A percentile compares a stretch with the other conserved stretches of the same genome.
phyloP scores from a whole-genome alignment of 2,888 invertebrate genomes.

The Xestia rhomboidea region DNA sequence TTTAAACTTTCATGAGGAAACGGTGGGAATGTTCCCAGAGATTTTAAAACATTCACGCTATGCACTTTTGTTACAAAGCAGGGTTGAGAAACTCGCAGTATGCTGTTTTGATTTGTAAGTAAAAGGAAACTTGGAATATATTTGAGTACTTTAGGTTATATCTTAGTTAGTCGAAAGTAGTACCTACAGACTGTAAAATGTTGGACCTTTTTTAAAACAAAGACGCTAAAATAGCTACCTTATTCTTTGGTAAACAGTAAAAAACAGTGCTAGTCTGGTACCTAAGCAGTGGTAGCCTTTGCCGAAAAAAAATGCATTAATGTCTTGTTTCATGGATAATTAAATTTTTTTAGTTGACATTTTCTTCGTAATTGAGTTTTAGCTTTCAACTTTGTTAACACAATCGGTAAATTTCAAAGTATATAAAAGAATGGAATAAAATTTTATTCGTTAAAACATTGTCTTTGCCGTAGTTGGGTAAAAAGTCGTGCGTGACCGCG shows the following conservation, averaged over 20 bases:
- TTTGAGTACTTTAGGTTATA: not conserved
- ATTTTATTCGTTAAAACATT: no score
- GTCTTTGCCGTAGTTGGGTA: no score
- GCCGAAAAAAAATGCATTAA: not conserved
- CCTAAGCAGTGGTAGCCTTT: no score
- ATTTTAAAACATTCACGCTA: conserved; percentile 53
- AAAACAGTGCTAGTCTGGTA: no score
- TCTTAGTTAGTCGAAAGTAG: not conserved
- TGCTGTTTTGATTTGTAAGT: conserved; percentile 39
- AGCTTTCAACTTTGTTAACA: not conserved
- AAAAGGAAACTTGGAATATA: conserved; percentile 12
- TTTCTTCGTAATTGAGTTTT: not conserved
- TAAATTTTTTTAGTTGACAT: not conserved
- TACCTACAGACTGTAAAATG: not conserved
- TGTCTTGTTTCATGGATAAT: no score
- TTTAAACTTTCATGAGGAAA: conserved; percentile 54
- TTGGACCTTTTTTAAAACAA: no score
- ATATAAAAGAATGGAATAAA: no score
- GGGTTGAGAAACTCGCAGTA: conserved; percentile 38
- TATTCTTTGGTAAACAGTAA: no score
- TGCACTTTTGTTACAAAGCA: conserved; percentile 49
- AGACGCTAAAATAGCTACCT: no score
- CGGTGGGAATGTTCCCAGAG: conserved; percentile 29
- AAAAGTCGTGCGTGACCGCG: not conserved
- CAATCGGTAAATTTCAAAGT: not conserved